phyloP scores from a whole-genome alignment of 92 coral and sea anemone species.

The Heteractis magnifica region DNA sequence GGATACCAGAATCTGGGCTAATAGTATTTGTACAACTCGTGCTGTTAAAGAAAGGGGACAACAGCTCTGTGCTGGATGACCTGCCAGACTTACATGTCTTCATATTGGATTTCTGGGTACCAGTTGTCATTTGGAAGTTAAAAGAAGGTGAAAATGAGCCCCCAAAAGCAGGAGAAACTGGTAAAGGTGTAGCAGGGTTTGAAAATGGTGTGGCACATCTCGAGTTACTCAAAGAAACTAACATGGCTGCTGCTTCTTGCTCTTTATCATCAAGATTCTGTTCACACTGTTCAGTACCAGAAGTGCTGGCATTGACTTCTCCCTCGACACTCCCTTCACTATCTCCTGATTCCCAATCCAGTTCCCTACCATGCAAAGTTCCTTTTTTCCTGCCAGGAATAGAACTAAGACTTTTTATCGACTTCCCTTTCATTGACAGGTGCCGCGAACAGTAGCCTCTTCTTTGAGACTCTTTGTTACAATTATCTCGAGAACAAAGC shows the following conservation, averaged over 20 bases:
- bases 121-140: slow-evolving; percentile 55
- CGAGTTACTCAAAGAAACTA: slow-evolving; percentile 88
- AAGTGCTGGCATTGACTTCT: slow-evolving; percentile 58
- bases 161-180: slow-evolving; percentile 74
- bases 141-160: slow-evolving; percentile 75
- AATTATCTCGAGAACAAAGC: slow-evolving; percentile 86
- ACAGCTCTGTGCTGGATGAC: slow-evolving; percentile 76
- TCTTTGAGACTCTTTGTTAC: slow-evolving; percentile 95
- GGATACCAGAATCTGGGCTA: slow-evolving; percentile 99
- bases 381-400: slow-evolving; percentile 96
- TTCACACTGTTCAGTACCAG: slow-evolving; percentile 42
- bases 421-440: slow-evolving; percentile 86
- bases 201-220: slow-evolving; percentile 92
- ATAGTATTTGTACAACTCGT: slow-evolving; percentile 70
- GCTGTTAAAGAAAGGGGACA: slow-evolving; percentile 68
- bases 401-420: slow-evolving; percentile 64
- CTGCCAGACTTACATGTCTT: slow-evolving; percentile 71
- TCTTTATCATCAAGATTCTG: slow-evolving; percentile 75
- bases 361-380: slow-evolving; percentile 74
- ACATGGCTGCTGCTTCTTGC: slow-evolving; percentile 93
- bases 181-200: slow-evolving; percentile 82
- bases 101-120: slow-evolving; percentile 62
- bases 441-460: slow-evolving; percentile 97
- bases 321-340: slow-evolving; percentile 98
- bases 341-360: slow-evolving; percentile 99